Evolutionary conservation across 2,797 vertebrate genomes (phyloP).

Genomic region (Apodemus agrarius): DNA sequence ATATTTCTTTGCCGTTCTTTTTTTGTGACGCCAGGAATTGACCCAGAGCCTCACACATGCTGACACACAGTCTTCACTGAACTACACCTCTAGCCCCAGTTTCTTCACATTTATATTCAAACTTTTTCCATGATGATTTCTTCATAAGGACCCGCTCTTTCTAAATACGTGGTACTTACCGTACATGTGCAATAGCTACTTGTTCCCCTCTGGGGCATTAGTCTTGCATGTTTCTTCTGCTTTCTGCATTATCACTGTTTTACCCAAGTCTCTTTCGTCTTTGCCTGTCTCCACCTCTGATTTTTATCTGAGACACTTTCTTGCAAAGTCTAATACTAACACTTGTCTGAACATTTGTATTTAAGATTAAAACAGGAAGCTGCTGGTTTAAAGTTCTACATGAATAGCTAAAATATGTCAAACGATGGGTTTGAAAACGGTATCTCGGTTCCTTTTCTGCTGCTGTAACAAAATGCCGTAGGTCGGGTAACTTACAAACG

Average conservation of each 20-base stretch:
- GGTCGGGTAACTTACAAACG: not conserved
- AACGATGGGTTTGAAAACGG: not conserved
- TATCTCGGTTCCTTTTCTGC: not conserved
- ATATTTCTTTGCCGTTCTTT: not conserved
- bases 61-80: not conserved
- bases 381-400: not conserved
- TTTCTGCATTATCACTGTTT: not conserved
- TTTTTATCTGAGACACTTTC: not conserved
- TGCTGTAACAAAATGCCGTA: not conserved
- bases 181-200: not conserved
- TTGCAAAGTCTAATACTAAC: not conserved
- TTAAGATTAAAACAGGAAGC: not conserved
- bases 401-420: not conserved
- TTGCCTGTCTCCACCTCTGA: not conserved
- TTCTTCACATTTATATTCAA: not conserved
- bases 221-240: slow-evolving; percentile 21
- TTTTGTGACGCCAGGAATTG: not conserved
- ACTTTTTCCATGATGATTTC: not conserved
- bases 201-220: not conserved
- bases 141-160: not conserved
- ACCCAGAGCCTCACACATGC: not conserved
- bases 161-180: not conserved
- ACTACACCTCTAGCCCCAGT: not conserved
- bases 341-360: not conserved
- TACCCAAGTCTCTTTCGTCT: not conserved